Base-by-base conservation (phyloP, 2,797 vertebrate genomes). In the Mionectes olivaceus region DNA sequence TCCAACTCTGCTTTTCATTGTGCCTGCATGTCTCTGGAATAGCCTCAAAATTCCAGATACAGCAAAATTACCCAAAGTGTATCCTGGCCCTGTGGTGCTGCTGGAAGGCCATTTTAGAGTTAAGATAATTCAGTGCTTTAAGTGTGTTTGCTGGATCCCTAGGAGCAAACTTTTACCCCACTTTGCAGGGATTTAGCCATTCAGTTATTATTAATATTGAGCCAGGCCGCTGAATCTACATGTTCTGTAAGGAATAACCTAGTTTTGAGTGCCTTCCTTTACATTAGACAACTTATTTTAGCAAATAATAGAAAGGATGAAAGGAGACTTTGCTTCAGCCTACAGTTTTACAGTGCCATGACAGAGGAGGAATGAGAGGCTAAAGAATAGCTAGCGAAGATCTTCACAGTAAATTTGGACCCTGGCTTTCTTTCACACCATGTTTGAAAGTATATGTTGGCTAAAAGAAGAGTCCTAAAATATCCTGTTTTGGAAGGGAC, bases 81-180 rank as follows among this genome's bases (percentile, higher is more conserved):
- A 44, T 59, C 74, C 69, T 69, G 73, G 63, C 65, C 83, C 39
- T 1, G 1, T 59, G 35, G 74, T 76, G 53, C 91, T 76, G 87
- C 87, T 83, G 79, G 74, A 68, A 83, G 80, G 71, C 14, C 79
- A 6, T 78, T 95, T 93, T 39, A 91, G 80, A 88, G 84, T 87
- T 76, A 47, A 74, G 80, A 87, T 61, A 95, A 90, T 91, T 91
- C 77, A 32, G 12, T 56, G 79, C 14, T 90, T 85, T 74, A 71
- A 94, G 18, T 41, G 41, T 49, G 56, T 74, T 94, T 79, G 24
- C 67, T 78, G 84, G 75, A 94, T 94, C 89, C 92, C 93, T 92
- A 15, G 73, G 64, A 95, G 93, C 76, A 95, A 95, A 96, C 23
- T 79, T 87, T 93, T 87, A 94, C 86, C 94, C 67, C 76, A 89